A percentile compares a stretch with the other conserved stretches of the same genome.
phyloP scores from a whole-genome alignment of 2,113 vertebrate genomes.

The Oncorhynchus mykiss region DNA sequence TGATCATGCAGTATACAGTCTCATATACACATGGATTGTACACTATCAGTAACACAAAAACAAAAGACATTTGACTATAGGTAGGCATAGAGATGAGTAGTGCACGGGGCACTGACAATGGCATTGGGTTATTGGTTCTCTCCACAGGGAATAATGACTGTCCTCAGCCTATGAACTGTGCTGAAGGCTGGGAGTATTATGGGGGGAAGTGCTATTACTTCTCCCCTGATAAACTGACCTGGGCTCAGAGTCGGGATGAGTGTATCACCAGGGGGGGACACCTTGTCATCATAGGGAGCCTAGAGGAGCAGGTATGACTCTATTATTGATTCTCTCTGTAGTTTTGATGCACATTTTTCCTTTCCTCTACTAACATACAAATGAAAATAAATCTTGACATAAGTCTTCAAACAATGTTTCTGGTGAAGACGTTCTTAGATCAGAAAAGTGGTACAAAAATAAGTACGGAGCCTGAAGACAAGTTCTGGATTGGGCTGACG shows the following conservation, averaged over 20 bases:
- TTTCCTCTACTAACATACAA: no score
- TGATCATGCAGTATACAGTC: no score
- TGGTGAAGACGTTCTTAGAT: constrained; percentile 27
- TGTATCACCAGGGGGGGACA: fast-evolving
- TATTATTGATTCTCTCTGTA: background rate
- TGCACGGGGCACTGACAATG: no score
- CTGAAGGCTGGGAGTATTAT: constrained; percentile 11
- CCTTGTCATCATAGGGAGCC: constrained; percentile 45
- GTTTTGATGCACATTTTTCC: background rate
- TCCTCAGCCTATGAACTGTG: background rate
- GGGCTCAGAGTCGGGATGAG: fast-evolving
- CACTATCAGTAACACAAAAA: no score
- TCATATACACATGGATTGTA: no score
- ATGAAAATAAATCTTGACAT: no score
- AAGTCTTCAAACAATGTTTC: background rate
- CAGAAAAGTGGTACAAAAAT: fast-evolving
- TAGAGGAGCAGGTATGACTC: constrained; percentile 46
- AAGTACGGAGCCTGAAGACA: fast-evolving
- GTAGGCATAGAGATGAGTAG: no score
- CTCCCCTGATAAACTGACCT: fast-evolving
- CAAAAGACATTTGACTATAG: no score
- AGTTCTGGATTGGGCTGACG: constrained; percentile 66
- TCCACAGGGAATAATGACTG: background rate
- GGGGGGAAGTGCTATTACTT: constrained; percentile 38
- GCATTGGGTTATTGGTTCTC: background rate